Evolutionary conservation across 2,113 vertebrate genomes (phyloP), one percentile per base, ranked within the genome.

Genomic region (Lepus americanus): DNA sequence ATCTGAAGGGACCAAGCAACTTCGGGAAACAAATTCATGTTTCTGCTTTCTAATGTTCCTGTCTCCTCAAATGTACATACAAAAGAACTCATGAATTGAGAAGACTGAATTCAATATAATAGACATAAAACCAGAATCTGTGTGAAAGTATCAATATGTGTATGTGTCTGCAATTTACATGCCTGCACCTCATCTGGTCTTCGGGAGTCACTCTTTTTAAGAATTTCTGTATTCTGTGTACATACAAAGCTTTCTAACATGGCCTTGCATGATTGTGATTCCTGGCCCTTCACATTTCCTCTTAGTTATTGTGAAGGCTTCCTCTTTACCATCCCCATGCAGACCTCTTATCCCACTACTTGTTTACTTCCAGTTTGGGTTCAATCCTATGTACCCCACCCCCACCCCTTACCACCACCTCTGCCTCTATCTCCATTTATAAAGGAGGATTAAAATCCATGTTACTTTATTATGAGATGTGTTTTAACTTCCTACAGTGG

Each of bases 371-470:
- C 29, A 78, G 44, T 33, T 73, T 82, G 66, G 53, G 14, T 12
- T 63, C 29, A 64, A 11, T 59, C 16, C 10, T 39, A 1, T 51
- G 66, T 83, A 44, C 44, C 44, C 44, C 6, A 6, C 44, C 19
- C 2, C n/a, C 22, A 5, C 33, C 1, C 3, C 3, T 5, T 1
- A 9, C 20, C 10, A 11, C 5, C 14, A 36, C 14, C 9, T 44
- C 23, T 53, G 6, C 69, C 31, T 92, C 14, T 13, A 66, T 4
- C 25, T 82, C 33, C 22, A 33, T 77, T 84, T 88, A 61, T 69
- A 83, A 89, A 29, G 25, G 63, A 95, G n/a, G 82, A 78, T 19
- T 80, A 78, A 79, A 87, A 70, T 72, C 12, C 17, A 33, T 76
- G 17, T 61, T 29, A 51, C 33, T 79, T 95, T n/a, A n/a, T 67